Evolutionary conservation across 2,888 invertebrate species (phyloP).

Genomic region (Drosophila peninsularis): DNA sequence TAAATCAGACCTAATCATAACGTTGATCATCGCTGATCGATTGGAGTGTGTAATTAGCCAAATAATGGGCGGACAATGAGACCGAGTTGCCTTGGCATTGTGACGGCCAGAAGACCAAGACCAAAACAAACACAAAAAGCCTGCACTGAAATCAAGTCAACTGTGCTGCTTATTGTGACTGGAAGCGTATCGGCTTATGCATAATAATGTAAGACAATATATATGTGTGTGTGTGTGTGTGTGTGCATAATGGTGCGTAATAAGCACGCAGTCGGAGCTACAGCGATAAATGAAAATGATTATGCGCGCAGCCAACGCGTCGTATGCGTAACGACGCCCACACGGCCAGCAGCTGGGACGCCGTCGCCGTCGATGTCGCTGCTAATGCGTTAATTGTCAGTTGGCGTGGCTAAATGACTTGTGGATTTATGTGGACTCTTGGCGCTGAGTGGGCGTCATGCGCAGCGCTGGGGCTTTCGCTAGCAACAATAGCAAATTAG

Average conservation of each 20-base stretch:
- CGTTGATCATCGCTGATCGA: constrained; percentile 49
- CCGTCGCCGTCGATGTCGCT: constrained; percentile 5
- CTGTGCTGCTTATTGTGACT: constrained; percentile 31
- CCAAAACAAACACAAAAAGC: constrained; percentile 43
- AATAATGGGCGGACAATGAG: constrained; percentile 63
- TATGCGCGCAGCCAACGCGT: constrained; percentile 64
- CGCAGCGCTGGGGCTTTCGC: constrained; percentile 46
- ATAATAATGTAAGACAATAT: constrained; percentile 3
- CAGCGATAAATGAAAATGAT: constrained; percentile 56
- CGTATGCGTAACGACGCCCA: constrained; percentile 74
- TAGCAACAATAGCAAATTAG: constrained; percentile 44
- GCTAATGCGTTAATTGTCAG: constrained; percentile 77
- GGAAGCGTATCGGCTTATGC: constrained; percentile 6
- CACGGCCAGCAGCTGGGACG: constrained; percentile 21
- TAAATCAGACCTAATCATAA: constrained; percentile 44
- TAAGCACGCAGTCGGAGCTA: constrained; percentile 51
- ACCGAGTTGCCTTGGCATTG: constrained; percentile 67
- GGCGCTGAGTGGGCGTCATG: constrained; percentile 29
- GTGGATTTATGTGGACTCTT: constrained; percentile 52
- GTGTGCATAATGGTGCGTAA: constrained; percentile 70
- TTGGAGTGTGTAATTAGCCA: constrained; percentile 66
- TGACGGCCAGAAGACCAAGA: constrained; percentile 51
- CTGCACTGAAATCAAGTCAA: constrained; percentile 36
- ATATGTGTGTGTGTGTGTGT: constrained; percentile 1
- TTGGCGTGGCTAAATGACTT: constrained; percentile 69